Evolutionary conservation across 1,140 invertebrate species (phyloP).

Genomic region (Medauroidea extradentata): DNA sequence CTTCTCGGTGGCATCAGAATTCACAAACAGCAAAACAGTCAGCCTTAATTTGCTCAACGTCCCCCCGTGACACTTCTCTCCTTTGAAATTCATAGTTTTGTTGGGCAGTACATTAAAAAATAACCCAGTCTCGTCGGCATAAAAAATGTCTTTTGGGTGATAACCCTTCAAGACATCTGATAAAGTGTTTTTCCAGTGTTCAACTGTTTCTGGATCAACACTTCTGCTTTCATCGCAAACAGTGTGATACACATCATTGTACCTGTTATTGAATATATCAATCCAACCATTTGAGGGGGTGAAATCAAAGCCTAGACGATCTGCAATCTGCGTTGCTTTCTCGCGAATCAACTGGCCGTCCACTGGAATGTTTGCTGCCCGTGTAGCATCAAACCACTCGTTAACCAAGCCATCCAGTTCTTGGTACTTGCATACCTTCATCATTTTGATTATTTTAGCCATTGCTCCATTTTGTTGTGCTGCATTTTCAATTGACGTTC

Average conservation of each 20-base stretch:
- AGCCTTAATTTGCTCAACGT: slow-evolving; percentile 40
- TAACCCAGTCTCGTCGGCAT: slow-evolving; percentile 41
- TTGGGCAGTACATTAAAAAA: slow-evolving; percentile 30
- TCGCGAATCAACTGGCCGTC: slow-evolving; percentile 34
- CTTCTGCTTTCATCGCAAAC: slow-evolving; percentile 4
- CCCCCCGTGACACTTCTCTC: slow-evolving; percentile 28
- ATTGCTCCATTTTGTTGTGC: neutral
- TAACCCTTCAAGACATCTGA: neutral
- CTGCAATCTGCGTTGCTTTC: slow-evolving; percentile 32
- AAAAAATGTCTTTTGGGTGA: slow-evolving; percentile 40
- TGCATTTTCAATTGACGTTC: neutral
- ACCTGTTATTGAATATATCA: slow-evolving; percentile 23
- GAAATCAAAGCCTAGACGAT: slow-evolving; percentile 26
- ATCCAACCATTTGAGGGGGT: slow-evolving; percentile 21
- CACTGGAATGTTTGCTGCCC: slow-evolving; percentile 32
- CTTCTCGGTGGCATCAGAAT: slow-evolving; percentile 24
- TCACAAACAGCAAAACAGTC: slow-evolving; percentile 33
- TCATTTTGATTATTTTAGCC: neutral
- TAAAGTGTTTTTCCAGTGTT: neutral
- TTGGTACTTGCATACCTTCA: neutral
- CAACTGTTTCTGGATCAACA: neutral
- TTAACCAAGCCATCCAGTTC: slow-evolving; percentile 31
- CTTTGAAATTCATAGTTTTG: slow-evolving; percentile 20
- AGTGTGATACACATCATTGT: neutral
- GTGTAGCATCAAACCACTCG: slow-evolving; percentile 32